These are phyloP conservation scores for Drosophila varians DNA, from an alignment of 1,140 invertebrate species.

Conservation along the genomic window DNA sequence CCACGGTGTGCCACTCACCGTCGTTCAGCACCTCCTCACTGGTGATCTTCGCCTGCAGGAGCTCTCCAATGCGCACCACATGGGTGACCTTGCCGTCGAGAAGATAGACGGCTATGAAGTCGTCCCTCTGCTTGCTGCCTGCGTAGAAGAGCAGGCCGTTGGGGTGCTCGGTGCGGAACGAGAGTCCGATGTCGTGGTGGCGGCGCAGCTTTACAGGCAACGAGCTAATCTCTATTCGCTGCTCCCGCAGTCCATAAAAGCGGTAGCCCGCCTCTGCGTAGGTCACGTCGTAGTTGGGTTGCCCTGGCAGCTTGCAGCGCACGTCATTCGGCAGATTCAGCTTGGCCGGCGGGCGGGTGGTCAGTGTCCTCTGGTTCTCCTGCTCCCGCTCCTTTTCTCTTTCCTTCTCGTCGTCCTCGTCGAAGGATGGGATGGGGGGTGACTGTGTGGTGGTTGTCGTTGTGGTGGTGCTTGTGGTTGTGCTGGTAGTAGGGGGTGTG, in stretches of 20 bases:
- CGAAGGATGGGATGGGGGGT: slow-evolving; percentile 9
- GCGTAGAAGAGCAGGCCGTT: slow-evolving; percentile 95
- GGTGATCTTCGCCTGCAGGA: slow-evolving; percentile 86
- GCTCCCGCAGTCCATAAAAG: slow-evolving; percentile 87
- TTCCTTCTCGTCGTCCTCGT: slow-evolving; percentile 21
- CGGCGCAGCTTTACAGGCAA: slow-evolving; percentile 86
- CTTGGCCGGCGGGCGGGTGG: slow-evolving; percentile 44
- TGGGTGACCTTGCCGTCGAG: slow-evolving; percentile 90
- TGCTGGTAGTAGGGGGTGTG: slow-evolving; percentile 24
- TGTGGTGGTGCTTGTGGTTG: slow-evolving; percentile 14
- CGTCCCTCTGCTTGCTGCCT: slow-evolving; percentile 87
- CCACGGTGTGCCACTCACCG: slow-evolving; percentile 93
- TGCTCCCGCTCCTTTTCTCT: slow-evolving; percentile 6
- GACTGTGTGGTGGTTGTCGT: slow-evolving; percentile 40
- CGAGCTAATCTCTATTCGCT: slow-evolving; percentile 89
- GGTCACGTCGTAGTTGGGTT: slow-evolving; percentile 77
- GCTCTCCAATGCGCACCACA: slow-evolving; percentile 88
- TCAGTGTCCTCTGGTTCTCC: slow-evolving; percentile 28
- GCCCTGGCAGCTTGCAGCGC: slow-evolving; percentile 84
- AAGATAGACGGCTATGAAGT: slow-evolving; percentile 93
- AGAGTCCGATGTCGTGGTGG: slow-evolving; percentile 90
- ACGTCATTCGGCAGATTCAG: slow-evolving; percentile 65
- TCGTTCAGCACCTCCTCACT: slow-evolving; percentile 89
- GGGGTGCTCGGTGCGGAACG: slow-evolving; percentile 90
- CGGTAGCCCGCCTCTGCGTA: slow-evolving; percentile 74